Evolutionary conservation across 2,888 invertebrate species (phyloP).

Genomic region (Microdon myrmicae): DNA sequence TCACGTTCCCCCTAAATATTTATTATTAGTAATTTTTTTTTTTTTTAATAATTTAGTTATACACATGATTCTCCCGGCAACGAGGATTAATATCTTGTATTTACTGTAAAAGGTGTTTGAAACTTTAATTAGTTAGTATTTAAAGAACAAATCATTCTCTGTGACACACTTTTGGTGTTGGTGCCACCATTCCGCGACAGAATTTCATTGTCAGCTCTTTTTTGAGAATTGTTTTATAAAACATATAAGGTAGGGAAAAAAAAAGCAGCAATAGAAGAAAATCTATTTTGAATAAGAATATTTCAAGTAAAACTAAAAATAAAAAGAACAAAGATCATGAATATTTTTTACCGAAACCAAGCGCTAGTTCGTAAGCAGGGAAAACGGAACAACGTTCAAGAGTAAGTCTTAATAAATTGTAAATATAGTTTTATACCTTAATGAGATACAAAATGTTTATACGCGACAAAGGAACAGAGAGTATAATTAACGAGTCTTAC

Average conservation of each 20-base stretch:
- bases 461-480: constrained; percentile 19
- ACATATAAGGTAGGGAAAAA: too few species aligned
- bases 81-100: too few species aligned
- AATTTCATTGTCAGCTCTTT: too few species aligned
- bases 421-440: constrained; percentile 48
- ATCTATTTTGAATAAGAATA: constrained; percentile 45
- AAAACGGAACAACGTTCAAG: constrained; percentile 22
- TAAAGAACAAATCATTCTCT: too few species aligned
- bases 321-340: constrained; percentile 13
- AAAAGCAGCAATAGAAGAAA: constrained; percentile 37
- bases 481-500: constrained; percentile 25
- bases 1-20: constrained; percentile 26
- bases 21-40: constrained; percentile 25
- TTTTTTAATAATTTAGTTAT: too few species aligned
- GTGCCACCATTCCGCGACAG: too few species aligned
- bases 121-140: too few species aligned
- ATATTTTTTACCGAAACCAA: constrained; percentile 38
- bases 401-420: constrained; percentile 32
- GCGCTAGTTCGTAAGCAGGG: constrained; percentile 25
- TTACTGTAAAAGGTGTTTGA: too few species aligned
- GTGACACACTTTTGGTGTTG: too few species aligned
- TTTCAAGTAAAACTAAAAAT: constrained; percentile 16
- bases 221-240: too few species aligned
- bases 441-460: constrained; percentile 17
- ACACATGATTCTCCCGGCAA: too few species aligned